phyloP scores from a whole-genome alignment of 2,888 invertebrate genomes.

The Stenodera caucasica region DNA sequence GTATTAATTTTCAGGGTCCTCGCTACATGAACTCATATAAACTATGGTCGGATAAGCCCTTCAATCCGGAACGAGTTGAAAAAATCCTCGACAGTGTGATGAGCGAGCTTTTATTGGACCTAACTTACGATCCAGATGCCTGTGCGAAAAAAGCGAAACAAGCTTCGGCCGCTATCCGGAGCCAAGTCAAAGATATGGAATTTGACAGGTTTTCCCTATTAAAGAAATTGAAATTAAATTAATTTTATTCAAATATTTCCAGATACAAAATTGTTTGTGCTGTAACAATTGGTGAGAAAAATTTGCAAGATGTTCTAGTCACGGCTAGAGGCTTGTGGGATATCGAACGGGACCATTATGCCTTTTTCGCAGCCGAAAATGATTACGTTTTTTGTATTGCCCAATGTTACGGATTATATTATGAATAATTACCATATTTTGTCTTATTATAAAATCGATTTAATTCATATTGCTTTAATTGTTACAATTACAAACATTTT shows the following conservation, averaged over 20 bases:
- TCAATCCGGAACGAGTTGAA: conserved; percentile 64
- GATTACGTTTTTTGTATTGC: conserved; percentile 65
- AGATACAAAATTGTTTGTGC: conserved; percentile 69
- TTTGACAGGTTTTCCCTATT: conserved; percentile 63
- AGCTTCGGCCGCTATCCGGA: conserved; percentile 63
- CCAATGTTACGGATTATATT: conserved; percentile 69
- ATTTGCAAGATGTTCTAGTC: conserved; percentile 65
- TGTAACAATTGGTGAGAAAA: conserved; percentile 69
- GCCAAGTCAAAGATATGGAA: conserved; percentile 65
- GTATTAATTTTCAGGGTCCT: conserved; percentile 42
- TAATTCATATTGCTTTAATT: too few relatives aligned
- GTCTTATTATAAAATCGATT: too few relatives aligned
- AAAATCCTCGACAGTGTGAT: conserved; percentile 63
- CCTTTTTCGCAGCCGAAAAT: conserved; percentile 64
- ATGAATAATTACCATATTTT: conserved; percentile 58
- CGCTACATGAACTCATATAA: conserved; percentile 68
- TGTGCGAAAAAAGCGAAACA: conserved; percentile 61
- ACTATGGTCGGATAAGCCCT: conserved; percentile 65
- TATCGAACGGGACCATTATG: conserved; percentile 65
- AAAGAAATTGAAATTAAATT: neutral
- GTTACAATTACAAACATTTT: neutral
- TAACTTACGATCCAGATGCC: conserved; percentile 64
- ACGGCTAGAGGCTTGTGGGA: conserved; percentile 72
- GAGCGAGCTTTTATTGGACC: too few relatives aligned
- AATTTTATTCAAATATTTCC: conserved; percentile 41